Base-by-base conservation (phyloP, 30 jellyfish, hydroid and myxozoan genomes). In the Cassiopea xamachana region DNA sequence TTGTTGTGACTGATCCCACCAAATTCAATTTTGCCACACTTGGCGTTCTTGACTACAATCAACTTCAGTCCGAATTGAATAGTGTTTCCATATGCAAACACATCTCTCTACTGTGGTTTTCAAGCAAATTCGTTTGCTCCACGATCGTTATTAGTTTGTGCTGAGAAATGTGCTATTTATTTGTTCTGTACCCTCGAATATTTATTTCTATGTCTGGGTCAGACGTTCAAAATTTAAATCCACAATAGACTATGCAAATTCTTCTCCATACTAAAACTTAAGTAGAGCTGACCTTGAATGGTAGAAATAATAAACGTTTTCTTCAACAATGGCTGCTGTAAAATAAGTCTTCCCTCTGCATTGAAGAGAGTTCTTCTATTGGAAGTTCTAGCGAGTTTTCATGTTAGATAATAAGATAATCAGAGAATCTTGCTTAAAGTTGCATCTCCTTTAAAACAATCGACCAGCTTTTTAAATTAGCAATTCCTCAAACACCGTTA, bases 141-240 rank as follows among this genome's bases (percentile, higher is more conserved):
- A 5, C 3, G 55, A 19, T 55, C 43, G 76, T 19, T 67, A 67
- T 67, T 14, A 43, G 7, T 39, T 2, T 27, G 7, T 6, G 80
- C 55, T 19, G 80, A 2, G 80, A 3, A 10, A 16, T 71, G 51
- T 7, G 55, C 15, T 7, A 4, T 15, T 3, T 71, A 10, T 69
- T 39, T 62, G 75, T 78, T 78, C 44, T 45, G 16, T 50, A 45
- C 46, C 1, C 27, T 78, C 27, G 55, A 27, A 78, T 78, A 78
- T 78, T 78, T 69, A 48, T 78, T 2, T 49, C 18, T 48, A 18
- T 16, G 19, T 43, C 87, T 78, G 75, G 87, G 87, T 78, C 87
- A 78, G 19, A 12, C 17, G 43, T n/a, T 19, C 64, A 17, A 15
- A 5, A 43, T 78, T 10, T 27, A 49, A 78, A 78, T 60, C 87